phyloP scores from a whole-genome alignment of 2,113 vertebrate genomes.

The Amblyopsis rosae region DNA sequence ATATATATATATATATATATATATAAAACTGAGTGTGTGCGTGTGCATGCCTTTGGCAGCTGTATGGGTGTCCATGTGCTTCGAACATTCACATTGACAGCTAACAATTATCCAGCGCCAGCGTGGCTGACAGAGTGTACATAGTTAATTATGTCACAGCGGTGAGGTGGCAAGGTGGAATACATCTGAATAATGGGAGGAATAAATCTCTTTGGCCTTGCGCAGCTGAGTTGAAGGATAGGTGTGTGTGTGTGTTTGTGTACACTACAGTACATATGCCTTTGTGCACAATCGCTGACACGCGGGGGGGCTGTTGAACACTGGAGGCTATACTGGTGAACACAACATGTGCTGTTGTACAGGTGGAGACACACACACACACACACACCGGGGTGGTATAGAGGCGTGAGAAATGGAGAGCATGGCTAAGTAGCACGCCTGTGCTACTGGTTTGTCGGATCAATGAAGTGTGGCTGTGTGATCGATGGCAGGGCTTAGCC shows the following conservation, averaged over 20 bases:
- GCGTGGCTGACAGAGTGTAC: conserved; percentile 70
- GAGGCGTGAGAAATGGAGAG: conserved; percentile 49
- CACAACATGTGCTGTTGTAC: conserved; percentile 5
- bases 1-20: too few relatives aligned
- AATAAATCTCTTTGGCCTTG: conserved; percentile 39
- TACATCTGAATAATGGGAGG: conserved; percentile 72
- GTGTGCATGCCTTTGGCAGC: conserved; percentile 11
- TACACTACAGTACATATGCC: neutral
- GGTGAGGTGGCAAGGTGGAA: conserved; percentile 70
- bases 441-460: conserved; percentile 84
- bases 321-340: conserved; percentile 27
- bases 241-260: conserved; percentile 33
- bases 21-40: too few relatives aligned
- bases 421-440: conserved; percentile 78
- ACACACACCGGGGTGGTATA: conserved; percentile 6
- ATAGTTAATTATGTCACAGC: conserved; percentile 72
- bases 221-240: conserved; percentile 29
- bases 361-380: conserved; percentile 12
- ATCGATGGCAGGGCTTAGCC: conserved; percentile 79
- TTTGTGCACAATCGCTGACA: conserved; percentile 20
- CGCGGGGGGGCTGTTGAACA: conserved; percentile 1
- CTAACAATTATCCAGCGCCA: conserved; percentile 71
- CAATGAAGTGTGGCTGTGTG: conserved; percentile 80
- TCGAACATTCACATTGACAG: conserved; percentile 68
- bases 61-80: conserved; percentile 48